phyloP scores from a whole-genome alignment of 1,140 invertebrate genomes.

The Drosophila trapezifrons region DNA sequence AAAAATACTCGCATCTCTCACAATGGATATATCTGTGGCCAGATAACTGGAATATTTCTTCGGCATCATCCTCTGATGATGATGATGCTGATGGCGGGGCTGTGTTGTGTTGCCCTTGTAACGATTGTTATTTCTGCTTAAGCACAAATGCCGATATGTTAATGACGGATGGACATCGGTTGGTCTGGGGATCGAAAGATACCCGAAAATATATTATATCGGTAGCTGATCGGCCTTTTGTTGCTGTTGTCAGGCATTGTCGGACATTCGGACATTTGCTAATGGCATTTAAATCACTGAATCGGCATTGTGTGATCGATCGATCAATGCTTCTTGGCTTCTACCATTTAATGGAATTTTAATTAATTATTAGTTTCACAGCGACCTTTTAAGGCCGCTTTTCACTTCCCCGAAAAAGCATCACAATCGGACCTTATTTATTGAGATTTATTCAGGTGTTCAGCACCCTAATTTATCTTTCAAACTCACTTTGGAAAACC shows the following conservation, averaged over 20 bases:
- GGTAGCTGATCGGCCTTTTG: slow-evolving; percentile 63
- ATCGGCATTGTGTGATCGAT: slow-evolving; percentile 50
- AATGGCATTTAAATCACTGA: slow-evolving; percentile 72
- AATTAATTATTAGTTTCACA: slow-evolving; percentile 70
- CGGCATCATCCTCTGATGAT: slow-evolving; percentile 25
- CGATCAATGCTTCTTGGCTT: slow-evolving; percentile 47
- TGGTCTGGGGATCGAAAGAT: slow-evolving; percentile 22
- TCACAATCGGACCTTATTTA: slow-evolving; percentile 20
- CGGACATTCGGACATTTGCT: slow-evolving; percentile 43
- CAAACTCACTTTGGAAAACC: neutral
- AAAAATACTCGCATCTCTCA: slow-evolving; percentile 42
- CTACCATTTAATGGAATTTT: slow-evolving; percentile 70
- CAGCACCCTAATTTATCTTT: neutral
- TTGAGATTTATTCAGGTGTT: neutral
- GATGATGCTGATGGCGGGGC: slow-evolving; percentile 3
- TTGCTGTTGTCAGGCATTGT: slow-evolving; percentile 36
- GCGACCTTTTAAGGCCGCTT: slow-evolving; percentile 53
- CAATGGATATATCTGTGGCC: slow-evolving; percentile 23
- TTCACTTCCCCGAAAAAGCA: slow-evolving; percentile 17
- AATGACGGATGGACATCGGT: slow-evolving; percentile 61
- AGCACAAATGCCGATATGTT: slow-evolving; percentile 62
- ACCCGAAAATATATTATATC: slow-evolving; percentile 22
- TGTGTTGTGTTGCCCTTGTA: slow-evolving; percentile 65
- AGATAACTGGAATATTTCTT: slow-evolving; percentile 56
- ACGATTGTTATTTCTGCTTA: slow-evolving; percentile 59